These are phyloP conservation scores for Capricornis sumatraensis DNA, from an alignment of 2,113 vertebrate species.

Conservation along the genomic window DNA sequence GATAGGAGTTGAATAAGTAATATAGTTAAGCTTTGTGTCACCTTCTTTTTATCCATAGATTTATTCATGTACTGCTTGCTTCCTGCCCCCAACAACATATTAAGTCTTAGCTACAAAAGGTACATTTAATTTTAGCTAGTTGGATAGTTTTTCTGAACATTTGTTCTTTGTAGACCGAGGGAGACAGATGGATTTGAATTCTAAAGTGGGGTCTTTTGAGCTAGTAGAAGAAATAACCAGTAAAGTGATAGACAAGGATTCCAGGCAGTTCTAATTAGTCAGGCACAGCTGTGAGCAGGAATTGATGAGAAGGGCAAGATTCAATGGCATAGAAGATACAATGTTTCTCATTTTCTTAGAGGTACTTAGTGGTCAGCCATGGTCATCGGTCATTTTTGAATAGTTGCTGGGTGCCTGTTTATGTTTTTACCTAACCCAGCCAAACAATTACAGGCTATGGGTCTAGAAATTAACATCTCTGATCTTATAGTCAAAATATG, in stretches of 20 bases:
- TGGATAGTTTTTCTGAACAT: constrained; percentile 48
- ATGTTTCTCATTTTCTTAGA: not conserved
- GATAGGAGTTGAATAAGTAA: not conserved
- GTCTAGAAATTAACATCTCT: not conserved
- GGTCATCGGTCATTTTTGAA: not conserved
- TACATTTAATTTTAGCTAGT: constrained; percentile 60
- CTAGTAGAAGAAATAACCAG: constrained; percentile 49
- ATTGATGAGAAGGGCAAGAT: not conserved
- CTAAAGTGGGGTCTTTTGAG: constrained; percentile 52
- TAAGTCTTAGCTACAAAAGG: constrained; percentile 31
- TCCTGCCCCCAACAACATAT: not conserved
- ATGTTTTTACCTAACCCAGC: not conserved
- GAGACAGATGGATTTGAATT: constrained; percentile 66
- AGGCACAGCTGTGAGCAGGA: constrained; percentile 39
- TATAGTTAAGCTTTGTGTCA: not conserved
- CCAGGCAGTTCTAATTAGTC: constrained; percentile 50
- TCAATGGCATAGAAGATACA: not conserved
- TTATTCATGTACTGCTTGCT: not conserved
- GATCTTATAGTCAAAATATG: constrained; percentile 7
- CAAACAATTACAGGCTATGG: not conserved
- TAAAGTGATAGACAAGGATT: constrained; percentile 47
- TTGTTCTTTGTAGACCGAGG: constrained; percentile 56
- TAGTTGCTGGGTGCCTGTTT: not conserved
- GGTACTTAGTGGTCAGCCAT: not conserved
- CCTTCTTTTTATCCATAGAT: not conserved